These are phyloP conservation scores for Poecilobothrus nobilitatus DNA, from an alignment of 2,888 invertebrate species.

Conservation along the genomic window DNA sequence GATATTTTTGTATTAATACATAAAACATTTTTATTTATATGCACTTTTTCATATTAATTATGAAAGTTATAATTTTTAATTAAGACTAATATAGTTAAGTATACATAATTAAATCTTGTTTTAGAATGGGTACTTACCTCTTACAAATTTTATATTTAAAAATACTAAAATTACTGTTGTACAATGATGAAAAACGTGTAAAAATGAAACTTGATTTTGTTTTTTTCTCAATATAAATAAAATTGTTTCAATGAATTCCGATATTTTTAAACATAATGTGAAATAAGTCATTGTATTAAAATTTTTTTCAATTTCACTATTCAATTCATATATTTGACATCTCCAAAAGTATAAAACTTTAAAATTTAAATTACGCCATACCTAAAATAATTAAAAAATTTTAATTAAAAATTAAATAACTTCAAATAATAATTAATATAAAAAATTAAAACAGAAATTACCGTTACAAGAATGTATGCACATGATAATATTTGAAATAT, in stretches of 20 bases:
- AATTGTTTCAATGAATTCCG: constrained; percentile 60
- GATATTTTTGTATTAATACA: no score
- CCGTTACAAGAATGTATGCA: constrained; percentile 30
- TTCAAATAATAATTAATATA: no score
- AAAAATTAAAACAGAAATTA: constrained; percentile 23
- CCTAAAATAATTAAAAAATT: not conserved
- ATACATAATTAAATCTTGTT: no score
- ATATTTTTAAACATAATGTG: constrained; percentile 54
- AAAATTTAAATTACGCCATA: not conserved
- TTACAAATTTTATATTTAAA: no score
- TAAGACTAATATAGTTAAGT: no score
- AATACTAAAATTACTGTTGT: constrained; percentile 41
- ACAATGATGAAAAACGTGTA: constrained; percentile 67
- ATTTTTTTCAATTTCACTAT: constrained; percentile 22
- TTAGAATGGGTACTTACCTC: no score
- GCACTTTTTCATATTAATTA: no score
- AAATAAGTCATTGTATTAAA: constrained; percentile 49
- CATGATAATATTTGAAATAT: constrained; percentile 58
- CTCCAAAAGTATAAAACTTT: constrained; percentile 27
- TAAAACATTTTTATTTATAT: no score
- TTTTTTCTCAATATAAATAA: constrained; percentile 66
- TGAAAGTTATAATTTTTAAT: no score
- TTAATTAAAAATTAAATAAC: no score
- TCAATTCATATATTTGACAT: constrained; percentile 26
- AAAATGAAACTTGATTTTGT: constrained; percentile 58